Conservation (phyloP, 2,797 vertebrate species). For the Hyperoplus lanceolatus region DNA sequence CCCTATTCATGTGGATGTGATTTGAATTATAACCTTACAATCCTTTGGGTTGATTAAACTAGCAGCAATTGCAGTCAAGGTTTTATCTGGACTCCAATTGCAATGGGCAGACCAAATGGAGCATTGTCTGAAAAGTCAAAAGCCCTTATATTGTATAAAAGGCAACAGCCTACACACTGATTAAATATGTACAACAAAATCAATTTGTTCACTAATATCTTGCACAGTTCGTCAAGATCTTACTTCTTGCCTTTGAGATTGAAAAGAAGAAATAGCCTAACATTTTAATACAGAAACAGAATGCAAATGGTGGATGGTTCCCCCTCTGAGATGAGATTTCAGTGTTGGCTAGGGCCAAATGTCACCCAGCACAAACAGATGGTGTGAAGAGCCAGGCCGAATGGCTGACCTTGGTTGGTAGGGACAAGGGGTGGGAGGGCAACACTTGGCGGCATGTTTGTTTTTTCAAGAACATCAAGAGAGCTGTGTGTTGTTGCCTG, state of each 20-base stretch:
- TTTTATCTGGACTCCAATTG: neutral
- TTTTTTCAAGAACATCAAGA: constrained; percentile 53
- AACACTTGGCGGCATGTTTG: constrained; percentile 30
- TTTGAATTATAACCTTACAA: constrained; percentile 2
- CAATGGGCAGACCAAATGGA: neutral
- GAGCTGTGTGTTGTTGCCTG: constrained; percentile 34
- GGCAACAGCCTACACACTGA: neutral
- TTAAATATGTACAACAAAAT: constrained; percentile 1
- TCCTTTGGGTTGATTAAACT: constrained; percentile 21
- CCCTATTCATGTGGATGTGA: constrained; percentile 1
- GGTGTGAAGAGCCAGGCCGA: constrained; percentile 71
- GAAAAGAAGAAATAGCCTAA: too few relatives aligned
- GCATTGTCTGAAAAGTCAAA: constrained; percentile 7
- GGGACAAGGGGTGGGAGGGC: constrained; percentile 42
- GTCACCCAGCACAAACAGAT: constrained; percentile 83
- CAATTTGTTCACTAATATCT: neutral
- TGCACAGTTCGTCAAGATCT: constrained; percentile 21
- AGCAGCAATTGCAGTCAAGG: constrained; percentile 5
- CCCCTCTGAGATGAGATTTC: constrained; percentile 64
- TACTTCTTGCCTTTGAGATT: constrained; percentile 20
- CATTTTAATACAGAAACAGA: constrained; percentile 42
- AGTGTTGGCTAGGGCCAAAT: constrained; percentile 73
- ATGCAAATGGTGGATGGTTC: constrained; percentile 46
- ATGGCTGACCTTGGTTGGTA: constrained; percentile 59
- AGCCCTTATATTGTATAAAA: neutral